Conservation (phyloP, 1,140 invertebrate species). For the Pogonus chalceus region DNA sequence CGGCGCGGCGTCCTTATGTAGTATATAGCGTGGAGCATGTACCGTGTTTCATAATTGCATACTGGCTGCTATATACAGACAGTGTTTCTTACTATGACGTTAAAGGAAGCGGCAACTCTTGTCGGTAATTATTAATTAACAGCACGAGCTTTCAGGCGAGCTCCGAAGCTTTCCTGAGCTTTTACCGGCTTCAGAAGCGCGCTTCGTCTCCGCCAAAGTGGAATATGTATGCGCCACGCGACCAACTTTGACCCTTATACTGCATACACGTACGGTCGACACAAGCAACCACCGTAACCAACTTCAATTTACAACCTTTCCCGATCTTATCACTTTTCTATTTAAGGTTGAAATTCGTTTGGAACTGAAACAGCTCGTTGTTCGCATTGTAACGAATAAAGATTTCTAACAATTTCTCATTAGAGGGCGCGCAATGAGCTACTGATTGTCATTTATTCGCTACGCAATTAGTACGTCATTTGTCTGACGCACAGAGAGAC, state of each 20-base stretch:
- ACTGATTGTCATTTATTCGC: constrained; percentile 11
- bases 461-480: constrained; percentile 7
- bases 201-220: constrained; percentile 26
- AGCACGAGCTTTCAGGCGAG: constrained; percentile 36
- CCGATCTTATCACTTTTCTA: background rate
- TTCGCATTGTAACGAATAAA: constrained; percentile 6
- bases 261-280: constrained; percentile 1
- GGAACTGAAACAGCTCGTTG: background rate
- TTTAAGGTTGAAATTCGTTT: background rate
- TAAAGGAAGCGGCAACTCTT: constrained; percentile 36
- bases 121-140: constrained; percentile 44
- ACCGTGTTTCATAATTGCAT: background rate
- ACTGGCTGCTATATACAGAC: constrained; percentile 13
- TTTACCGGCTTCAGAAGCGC: constrained; percentile 35
- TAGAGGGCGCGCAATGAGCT: constrained; percentile 6
- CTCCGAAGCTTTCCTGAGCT: constrained; percentile 36
- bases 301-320: background rate
- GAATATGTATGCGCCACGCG: constrained; percentile 23
- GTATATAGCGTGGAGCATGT: background rate
- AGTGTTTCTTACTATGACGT: constrained; percentile 28
- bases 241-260: constrained; percentile 12
- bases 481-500: background rate
- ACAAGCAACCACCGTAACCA: constrained; percentile 9
- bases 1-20: background rate
- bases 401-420: constrained; percentile 7